Evolutionary conservation across 2,888 invertebrate genomes (phyloP).

Genomic region (Clostera curtula): DNA sequence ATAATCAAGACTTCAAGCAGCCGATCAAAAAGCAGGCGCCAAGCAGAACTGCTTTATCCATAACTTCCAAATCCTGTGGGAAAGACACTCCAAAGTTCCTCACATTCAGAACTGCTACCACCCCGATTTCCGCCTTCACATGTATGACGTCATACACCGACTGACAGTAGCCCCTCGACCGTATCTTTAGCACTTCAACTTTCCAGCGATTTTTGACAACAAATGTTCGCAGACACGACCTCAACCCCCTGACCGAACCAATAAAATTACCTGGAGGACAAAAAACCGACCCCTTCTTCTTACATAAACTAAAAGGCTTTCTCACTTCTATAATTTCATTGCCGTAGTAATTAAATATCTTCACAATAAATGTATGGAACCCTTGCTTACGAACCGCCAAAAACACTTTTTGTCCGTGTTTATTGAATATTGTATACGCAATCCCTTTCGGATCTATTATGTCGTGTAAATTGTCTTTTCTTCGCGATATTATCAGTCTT

Average conservation of each 20-base stretch:
- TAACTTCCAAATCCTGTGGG: constrained; percentile 29
- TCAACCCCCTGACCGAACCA: constrained; percentile 30
- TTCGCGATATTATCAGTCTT: constrained; percentile 34
- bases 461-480: constrained; percentile 35
- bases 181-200: constrained; percentile 26
- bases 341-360: constrained; percentile 46
- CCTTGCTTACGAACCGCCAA: constrained; percentile 31
- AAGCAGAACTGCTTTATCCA: constrained; percentile 35
- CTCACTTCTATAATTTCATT: constrained; percentile 45
- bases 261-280: constrained; percentile 43
- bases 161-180: constrained; percentile 13
- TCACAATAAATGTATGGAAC: constrained; percentile 28
- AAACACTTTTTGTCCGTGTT: constrained; percentile 43
- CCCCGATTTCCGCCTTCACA: constrained; percentile 27
- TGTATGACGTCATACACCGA: constrained; percentile 24
- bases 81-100: constrained; percentile 33
- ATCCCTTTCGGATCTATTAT: constrained; percentile 28
- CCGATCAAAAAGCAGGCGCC: constrained; percentile 44
- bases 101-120: constrained; percentile 15
- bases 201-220: constrained; percentile 27
- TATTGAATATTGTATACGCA: constrained; percentile 46
- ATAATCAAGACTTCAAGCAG: constrained; percentile 24
- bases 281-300: constrained; percentile 33
- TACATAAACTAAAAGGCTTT: constrained; percentile 21
- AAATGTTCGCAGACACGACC: constrained; percentile 21